Evolutionary conservation across 2,797 vertebrate species (phyloP).

Genomic region (Pangasius djambal): DNA sequence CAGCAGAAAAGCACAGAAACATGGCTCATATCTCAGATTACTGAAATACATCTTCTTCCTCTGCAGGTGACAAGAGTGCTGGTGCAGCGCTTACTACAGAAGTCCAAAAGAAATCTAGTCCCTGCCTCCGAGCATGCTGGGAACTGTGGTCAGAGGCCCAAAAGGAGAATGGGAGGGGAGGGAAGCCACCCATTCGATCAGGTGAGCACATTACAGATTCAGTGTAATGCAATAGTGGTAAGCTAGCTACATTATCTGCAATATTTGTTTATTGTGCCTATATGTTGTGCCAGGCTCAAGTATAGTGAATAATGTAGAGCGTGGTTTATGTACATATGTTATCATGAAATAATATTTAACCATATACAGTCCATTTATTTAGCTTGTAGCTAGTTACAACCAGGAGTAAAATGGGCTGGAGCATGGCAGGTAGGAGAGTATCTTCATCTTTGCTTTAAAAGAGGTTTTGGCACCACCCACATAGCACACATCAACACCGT

Average conservation of each 20-base stretch:
- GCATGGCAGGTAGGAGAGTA: too few species aligned
- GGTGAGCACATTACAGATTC: conserved; percentile 58
- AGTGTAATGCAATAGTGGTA: not conserved
- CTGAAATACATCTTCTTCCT: not conserved
- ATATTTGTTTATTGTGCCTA: too few species aligned
- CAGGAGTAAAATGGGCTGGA: too few species aligned
- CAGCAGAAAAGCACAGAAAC: not conserved
- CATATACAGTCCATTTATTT: not conserved
- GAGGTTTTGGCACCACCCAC: too few species aligned
- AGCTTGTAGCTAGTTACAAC: not conserved
- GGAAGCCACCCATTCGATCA: conserved; percentile 68
- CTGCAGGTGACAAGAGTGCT: conserved; percentile 83
- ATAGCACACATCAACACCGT: too few species aligned
- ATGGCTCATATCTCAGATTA: not conserved
- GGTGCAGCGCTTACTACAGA: conserved; percentile 90
- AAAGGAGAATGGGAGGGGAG: conserved; percentile 73
- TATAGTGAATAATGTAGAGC: not conserved
- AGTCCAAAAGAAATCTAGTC: conserved; percentile 84
- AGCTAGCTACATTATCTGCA: not conserved
- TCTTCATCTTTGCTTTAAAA: too few species aligned
- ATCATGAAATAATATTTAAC: not conserved
- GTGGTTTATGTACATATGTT: not conserved
- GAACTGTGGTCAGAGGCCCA: conserved; percentile 76
- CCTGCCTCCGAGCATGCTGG: conserved; percentile 73
- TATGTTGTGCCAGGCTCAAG: too few species aligned